phyloP scores from a whole-genome alignment of 2,797 vertebrate genomes.

The Huso huso region DNA sequence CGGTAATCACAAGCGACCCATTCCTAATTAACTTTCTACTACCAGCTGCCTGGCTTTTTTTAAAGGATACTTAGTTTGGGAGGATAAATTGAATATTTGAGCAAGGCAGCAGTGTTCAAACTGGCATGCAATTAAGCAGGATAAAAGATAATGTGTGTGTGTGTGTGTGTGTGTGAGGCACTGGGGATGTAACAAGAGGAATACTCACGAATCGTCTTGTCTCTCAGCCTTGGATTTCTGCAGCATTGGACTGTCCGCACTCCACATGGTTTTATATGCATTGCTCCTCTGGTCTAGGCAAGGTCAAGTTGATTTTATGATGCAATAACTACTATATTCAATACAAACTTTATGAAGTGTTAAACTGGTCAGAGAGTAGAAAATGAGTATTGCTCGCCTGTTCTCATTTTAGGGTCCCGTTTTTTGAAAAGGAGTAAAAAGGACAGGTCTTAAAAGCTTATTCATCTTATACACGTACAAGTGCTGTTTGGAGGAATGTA shows the following conservation, averaged over 20 bases:
- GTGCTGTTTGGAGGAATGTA: too few species aligned
- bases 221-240: not conserved
- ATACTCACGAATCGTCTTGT: not conserved
- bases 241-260: not conserved
- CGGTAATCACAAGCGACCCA: constrained; percentile 8
- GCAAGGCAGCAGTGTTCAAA: not conserved
- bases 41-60: constrained; percentile 1
- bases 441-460: too few species aligned
- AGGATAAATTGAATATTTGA: not conserved
- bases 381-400: not conserved
- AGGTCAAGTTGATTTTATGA: constrained; percentile 5
- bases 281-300: not conserved
- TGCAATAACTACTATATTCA: constrained; percentile 9
- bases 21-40: constrained; percentile 7
- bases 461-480: too few species aligned
- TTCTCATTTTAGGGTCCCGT: not conserved
- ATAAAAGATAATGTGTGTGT: not conserved
- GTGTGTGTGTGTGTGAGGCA: not conserved
- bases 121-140: not conserved
- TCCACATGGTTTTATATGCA: not conserved
- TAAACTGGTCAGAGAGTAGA: constrained; percentile 4
- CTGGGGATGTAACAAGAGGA: not conserved
- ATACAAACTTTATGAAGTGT: constrained; percentile 14
- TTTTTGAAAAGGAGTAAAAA: not conserved
- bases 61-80: not conserved